Evolutionary conservation across 2,797 vertebrate genomes (phyloP), one percentile per base, ranked within the genome.

Genomic region (Lagocephalus sceleratus): DNA sequence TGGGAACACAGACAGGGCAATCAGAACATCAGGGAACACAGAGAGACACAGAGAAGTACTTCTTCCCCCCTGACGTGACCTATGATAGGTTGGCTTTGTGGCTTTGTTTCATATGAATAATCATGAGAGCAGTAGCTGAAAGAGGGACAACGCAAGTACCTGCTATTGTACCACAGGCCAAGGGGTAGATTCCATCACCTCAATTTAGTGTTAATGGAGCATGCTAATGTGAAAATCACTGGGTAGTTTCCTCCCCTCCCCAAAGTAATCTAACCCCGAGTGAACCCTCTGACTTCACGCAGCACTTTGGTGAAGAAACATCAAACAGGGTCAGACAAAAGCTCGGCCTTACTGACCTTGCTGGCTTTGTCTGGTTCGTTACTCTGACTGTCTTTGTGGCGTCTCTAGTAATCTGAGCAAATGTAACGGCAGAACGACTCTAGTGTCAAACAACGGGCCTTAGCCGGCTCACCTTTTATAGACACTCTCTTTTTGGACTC

Each of bases 401-500:
- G 7, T 35, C 9, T n/a, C 12, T 40, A 16, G 3, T 10, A 15
- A 20, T 42, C 6, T 11, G 19, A 12, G 43, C 43, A 20, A 17
- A 6, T 9, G 17, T 9, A 8, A 20, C 17, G 9, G 17, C 17
- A 7, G 35, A 43, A 1, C 40, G 15, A 15, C 6, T 12, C 1
- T 2, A 21, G 14, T 16, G 12, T n/a, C n/a, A n/a, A n/a, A n/a
- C n/a, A n/a, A n/a, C n/a, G n/a, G n/a, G 14, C 2, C 8, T 26
- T 20, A 2, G 20, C 43, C 25, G 46, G 32, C 89, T 91, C 63
- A 92, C 91, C 66, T 84, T 90, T 91, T 3, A 81, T 40, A 14
- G 81, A 68, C 1, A n/a, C 73, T 61, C 39, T 91, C 76, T 76
- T 90, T 54, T 90, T 92, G 40, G 65, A 17, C 0, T 93, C 91